These are phyloP conservation scores for Sylvilagus bachmani DNA, from an alignment of 2,113 vertebrate genomes.

Conservation along the genomic window DNA sequence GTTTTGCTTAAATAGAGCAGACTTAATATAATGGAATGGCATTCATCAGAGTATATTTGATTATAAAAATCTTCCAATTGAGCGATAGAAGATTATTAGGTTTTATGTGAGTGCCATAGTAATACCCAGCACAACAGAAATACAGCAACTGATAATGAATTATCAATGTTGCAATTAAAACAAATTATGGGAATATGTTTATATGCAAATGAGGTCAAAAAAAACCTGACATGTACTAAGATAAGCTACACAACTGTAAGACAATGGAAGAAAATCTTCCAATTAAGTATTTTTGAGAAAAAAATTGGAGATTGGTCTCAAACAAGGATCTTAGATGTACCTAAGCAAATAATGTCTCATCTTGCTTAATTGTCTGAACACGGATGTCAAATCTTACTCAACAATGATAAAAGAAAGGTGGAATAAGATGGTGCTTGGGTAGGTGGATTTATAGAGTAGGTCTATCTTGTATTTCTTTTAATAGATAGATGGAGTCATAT, in stretches of 20 bases:
- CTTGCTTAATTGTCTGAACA: conserved; percentile 56
- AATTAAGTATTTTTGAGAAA: conserved; percentile 60
- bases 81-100: conserved; percentile 43
- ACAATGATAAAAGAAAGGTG: conserved; percentile 53
- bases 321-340: conserved; percentile 56
- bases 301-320: conserved; percentile 34
- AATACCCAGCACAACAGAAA: conserved; percentile 47
- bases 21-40: conserved; percentile 63
- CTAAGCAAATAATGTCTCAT: conserved; percentile 53
- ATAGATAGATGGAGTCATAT: conserved; percentile 27
- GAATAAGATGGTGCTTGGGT: conserved; percentile 37
- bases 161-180: conserved; percentile 43
- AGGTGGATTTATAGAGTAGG: conserved; percentile 33
- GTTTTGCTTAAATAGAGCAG: conserved; percentile 59
- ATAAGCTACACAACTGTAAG: conserved; percentile 70
- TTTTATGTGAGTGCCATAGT: conserved; percentile 62
- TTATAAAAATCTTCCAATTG: conserved; percentile 64
- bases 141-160: conserved; percentile 41
- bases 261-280: conserved; percentile 56
- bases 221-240: conserved; percentile 42
- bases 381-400: conserved; percentile 43
- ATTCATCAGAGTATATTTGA: conserved; percentile 55
- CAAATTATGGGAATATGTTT: conserved; percentile 56
- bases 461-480: conserved; percentile 29
- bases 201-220: conserved; percentile 63